phyloP scores from a whole-genome alignment of 2,797 vertebrate species.

The Schizopygopsis pylzovi region DNA sequence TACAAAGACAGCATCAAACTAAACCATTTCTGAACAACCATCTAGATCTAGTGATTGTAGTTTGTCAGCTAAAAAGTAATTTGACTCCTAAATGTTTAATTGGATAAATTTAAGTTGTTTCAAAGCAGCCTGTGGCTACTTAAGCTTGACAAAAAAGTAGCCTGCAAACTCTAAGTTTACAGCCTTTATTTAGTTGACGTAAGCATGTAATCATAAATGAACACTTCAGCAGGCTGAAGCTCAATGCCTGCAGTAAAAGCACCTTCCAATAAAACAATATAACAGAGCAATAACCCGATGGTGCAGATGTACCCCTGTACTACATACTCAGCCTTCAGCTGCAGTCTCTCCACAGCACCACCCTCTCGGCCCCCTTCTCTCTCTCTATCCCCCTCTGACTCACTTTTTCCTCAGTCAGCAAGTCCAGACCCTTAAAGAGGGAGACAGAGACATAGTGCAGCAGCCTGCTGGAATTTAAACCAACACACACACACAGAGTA shows the following conservation, averaged over 20 bases:
- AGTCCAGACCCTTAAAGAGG: constrained; percentile 60
- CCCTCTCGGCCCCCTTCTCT: constrained; percentile 1
- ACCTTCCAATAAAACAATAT: constrained; percentile 20
- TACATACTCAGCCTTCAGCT: constrained; percentile 29
- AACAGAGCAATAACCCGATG: constrained; percentile 58
- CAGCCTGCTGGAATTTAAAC: constrained; percentile 48
- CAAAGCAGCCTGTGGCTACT: neutral
- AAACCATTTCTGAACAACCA: neutral
- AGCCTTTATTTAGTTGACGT: constrained; percentile 8
- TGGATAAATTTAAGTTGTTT: neutral
- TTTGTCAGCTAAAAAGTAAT: neutral
- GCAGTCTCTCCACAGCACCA: constrained; percentile 33
- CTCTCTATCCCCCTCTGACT: constrained; percentile 58
- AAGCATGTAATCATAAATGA: neutral
- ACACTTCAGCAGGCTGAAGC: neutral
- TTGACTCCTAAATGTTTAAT: neutral
- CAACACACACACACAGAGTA: constrained; percentile 34
- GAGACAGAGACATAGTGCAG: constrained; percentile 50
- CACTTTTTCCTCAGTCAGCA: constrained; percentile 78
- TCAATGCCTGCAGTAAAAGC: constrained; percentile 13
- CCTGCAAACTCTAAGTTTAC: neutral
- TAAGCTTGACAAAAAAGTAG: neutral
- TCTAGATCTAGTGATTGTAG: neutral
- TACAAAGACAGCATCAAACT: neutral
- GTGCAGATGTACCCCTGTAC: constrained; percentile 2